phyloP scores from a whole-genome alignment of 2,113 vertebrate species.

The Clarias magur region DNA sequence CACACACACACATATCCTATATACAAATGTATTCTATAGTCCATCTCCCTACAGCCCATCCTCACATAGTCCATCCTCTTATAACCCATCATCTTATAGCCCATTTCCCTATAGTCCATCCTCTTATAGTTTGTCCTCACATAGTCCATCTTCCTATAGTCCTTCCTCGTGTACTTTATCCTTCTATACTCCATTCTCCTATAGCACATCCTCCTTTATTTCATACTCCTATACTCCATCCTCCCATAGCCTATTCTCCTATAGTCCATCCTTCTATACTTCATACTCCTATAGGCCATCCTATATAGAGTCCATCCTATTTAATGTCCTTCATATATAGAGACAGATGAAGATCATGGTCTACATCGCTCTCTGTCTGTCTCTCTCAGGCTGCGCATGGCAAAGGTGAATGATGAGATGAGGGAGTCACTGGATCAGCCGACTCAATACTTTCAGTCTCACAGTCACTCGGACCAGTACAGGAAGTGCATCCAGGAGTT shows the following conservation, averaged over 20 bases:
- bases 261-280: background rate
- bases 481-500: conserved; percentile 84
- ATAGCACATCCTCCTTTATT: too few species aligned
- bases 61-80: too few species aligned
- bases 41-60: too few species aligned
- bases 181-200: too few species aligned
- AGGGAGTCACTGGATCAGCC: conserved; percentile 84
- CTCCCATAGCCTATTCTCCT: background rate
- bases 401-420: conserved; percentile 88
- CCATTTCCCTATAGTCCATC: background rate
- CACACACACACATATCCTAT: conserved; percentile 12
- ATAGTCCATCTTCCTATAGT: too few species aligned
- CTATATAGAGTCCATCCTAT: background rate
- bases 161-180: too few species aligned
- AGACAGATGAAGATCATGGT: background rate
- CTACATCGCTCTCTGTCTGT: background rate
- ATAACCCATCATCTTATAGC: background rate
- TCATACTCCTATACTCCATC: background rate
- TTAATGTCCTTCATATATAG: too few species aligned
- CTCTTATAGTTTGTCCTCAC: background rate
- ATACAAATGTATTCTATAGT: too few species aligned
- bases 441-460: conserved; percentile 79
- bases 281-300: background rate
- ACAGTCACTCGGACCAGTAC: conserved; percentile 83
- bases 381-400: conserved; percentile 77